Evolutionary conservation across 2,888 invertebrate genomes (phyloP), one percentile per base, ranked within the genome.

Genomic region (Odiellus spinosus): DNA sequence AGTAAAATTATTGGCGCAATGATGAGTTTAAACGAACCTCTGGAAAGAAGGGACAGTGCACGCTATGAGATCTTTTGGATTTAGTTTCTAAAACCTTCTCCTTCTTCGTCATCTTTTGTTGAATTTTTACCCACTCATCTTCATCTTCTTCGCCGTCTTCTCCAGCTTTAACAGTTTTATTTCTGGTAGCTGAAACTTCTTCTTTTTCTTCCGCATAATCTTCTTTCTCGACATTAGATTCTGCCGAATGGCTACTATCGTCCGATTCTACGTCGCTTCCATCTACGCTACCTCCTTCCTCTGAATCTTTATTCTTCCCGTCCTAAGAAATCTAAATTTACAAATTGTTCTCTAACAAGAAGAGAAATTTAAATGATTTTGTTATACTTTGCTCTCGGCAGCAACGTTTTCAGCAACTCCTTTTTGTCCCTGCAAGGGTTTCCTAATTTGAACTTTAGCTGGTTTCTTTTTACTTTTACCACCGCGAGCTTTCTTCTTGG

Each of bases 1-100:
- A n/a, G n/a, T n/a, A n/a, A n/a, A n/a, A n/a, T n/a, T n/a, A n/a
- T n/a, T n/a, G n/a, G n/a, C n/a, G n/a, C n/a, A 34, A 14, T 10
- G 45, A 33, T 44, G 18, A 34, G 38, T 19, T 35, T 42, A 40
- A 21, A 60, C 68, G 63, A 62, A 82, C 80, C 65, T 82, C 81
- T 3, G 98, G 91, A 67, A 83, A 99, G 66, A 80, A 80, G 0
- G 98, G 98, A 69, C 90, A 86, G 67, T 99, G 98, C 20, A 98
- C 96, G n/a, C 81, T 74, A 65, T 95, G 95, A 12, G 95, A 95
- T 58, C 81, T 75, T 69, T 90, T 88, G 41, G 88, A 88, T 61
- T 87, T 83, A 5, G 91, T 87, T 66, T 95, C 95, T 36, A 95
- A 70, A 14, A 76, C 74, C 56, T 86, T 80, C 62, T 93, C 91